These are phyloP conservation scores for Clupea harengus DNA, from an alignment of 2,113 vertebrate species.

Conservation along the genomic window DNA sequence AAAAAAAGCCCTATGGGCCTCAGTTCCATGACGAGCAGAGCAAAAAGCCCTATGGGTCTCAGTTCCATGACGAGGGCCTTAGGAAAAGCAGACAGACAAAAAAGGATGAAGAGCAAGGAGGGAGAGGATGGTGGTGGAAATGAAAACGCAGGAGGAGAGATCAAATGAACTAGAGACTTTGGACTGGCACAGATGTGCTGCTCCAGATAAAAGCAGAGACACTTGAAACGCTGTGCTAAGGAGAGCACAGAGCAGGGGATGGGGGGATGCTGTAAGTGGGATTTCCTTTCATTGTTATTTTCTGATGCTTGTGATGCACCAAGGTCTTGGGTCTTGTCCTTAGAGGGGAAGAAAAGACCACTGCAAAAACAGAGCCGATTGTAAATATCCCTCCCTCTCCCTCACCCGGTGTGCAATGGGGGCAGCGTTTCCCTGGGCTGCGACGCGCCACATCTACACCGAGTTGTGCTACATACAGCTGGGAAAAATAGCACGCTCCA, in stretches of 20 bases:
- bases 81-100: not conserved
- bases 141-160: slow-evolving; percentile 31
- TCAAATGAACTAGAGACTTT: slow-evolving; percentile 30
- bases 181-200: slow-evolving; percentile 45
- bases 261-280: not conserved
- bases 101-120: not conserved
- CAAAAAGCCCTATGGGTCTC: no score
- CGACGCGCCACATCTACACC: not conserved
- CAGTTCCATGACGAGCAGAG: no score
- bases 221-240: slow-evolving; percentile 34
- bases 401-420: not conserved
- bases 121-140: slow-evolving; percentile 1
- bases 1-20: no score
- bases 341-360: not conserved
- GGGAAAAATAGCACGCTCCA: not conserved
- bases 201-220: slow-evolving; percentile 54
- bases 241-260: not conserved
- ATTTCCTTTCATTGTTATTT: slow-evolving; percentile 54
- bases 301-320: slow-evolving; percentile 37
- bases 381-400: not conserved
- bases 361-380: not conserved
- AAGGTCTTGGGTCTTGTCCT: slow-evolving; percentile 45
- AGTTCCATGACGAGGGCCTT: no score
- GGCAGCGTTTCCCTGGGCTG: not conserved
- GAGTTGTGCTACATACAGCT: not conserved